Evolutionary conservation across 2,113 vertebrate species (phyloP).

Genomic region (Anguilla rostrata): DNA sequence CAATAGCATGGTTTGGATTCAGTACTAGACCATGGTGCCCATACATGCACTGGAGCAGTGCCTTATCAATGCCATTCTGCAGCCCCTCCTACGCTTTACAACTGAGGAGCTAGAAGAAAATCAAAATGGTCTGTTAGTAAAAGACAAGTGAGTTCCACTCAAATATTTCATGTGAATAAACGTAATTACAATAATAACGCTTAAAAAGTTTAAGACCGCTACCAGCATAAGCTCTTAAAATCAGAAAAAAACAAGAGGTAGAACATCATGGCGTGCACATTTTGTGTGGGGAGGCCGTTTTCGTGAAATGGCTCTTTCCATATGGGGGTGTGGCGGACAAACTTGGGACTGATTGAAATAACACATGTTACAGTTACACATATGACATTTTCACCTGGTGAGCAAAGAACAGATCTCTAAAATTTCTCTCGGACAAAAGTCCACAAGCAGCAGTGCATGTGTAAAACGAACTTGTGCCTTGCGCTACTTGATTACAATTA

Average conservation of each 20-base stretch:
- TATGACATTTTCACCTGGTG: conserved; percentile 32
- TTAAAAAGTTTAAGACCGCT: neutral
- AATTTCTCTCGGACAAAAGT: conserved; percentile 12
- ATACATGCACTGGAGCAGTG: no score
- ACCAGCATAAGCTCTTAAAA: neutral
- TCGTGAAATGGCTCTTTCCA: conserved; percentile 16
- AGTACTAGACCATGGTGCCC: no score
- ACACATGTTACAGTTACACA: conserved; percentile 20
- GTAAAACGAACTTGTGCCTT: neutral
- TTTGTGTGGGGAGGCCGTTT: conserved; percentile 2
- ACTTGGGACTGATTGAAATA: conserved; percentile 21
- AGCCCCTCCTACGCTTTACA: no score
- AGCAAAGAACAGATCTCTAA: conserved; percentile 2
- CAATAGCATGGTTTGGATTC: no score
- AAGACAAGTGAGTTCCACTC: neutral
- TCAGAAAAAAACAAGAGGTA: conserved; percentile 26
- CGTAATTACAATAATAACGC: neutral
- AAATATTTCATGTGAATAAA: neutral
- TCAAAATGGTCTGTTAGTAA: neutral
- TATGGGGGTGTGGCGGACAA: conserved; percentile 16
- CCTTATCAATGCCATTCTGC: no score
- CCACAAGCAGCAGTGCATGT: neutral
- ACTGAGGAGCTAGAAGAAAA: no score
- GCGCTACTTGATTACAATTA: neutral
- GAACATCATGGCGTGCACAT: conserved; percentile 4